Evolutionary conservation across 2,113 vertebrate species (phyloP), one percentile per base, ranked within the genome.

Genomic region (Caranx melampygus): DNA sequence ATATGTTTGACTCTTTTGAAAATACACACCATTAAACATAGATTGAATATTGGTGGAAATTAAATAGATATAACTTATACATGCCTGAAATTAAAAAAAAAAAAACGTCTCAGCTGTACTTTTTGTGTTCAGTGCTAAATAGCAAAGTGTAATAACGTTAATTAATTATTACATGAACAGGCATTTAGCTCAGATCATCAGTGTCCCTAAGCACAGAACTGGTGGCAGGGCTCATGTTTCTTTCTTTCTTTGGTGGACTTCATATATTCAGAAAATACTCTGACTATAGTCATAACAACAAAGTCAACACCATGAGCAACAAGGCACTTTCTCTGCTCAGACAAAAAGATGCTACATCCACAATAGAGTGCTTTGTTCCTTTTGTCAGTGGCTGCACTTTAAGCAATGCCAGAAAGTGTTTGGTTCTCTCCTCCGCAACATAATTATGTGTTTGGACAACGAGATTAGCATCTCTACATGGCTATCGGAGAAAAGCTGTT

Each of bases 401-500:
- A 70, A 51, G 64, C 31, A 72, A 31, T 33, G 35, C 12, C 16
- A 54, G 42, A 49, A 77, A 66, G 73, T 33, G 33, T 58, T 34
- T 21, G n/a, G 54, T 67, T 68, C 57, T 73, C 61, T 26, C 49
- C 34, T 51, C 64, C 58, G 74, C 44, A 44, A 13, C 26, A 52
- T 78, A 57, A 85, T 77, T 74, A 75, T 64, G 51, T 75, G 74
- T 78, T 83, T 76, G 45, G 70, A 88, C 51, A 8, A 47, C 9
- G 44, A 85, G 84, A 88, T 91, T 73, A 87, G 52, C 62, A 88
- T 88, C 89, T 81, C 13, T 66, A 37, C 84, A 73, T 37, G 34
- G 52, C 78, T 70, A 74, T 82, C 40, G 84, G 65, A 77, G 65
- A 58, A 51, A 63, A 37, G 45, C 42, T 6, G 69, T 85, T 81